Percentiles rank a stretch among this genome's conserved stretches.
These are phyloP conservation scores for Rhinopithecus roxellana DNA, from an alignment of 2,113 vertebrate species.

Conservation along the genomic window DNA sequence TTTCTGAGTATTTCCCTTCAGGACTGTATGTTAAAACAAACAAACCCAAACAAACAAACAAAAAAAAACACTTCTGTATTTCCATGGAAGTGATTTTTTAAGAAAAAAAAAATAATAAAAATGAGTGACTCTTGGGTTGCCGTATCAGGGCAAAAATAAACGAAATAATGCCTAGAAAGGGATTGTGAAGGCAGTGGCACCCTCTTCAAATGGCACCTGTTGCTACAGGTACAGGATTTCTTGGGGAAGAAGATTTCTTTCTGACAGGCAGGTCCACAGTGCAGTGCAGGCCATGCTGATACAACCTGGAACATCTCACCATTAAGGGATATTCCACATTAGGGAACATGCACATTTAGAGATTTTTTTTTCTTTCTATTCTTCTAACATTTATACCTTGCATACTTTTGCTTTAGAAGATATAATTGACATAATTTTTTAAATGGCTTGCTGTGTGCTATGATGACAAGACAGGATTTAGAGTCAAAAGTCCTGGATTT, in stretches of 20 bases:
- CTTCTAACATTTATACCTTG: background rate
- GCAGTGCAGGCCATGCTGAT: background rate
- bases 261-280: too few species aligned
- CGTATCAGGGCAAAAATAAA: background rate
- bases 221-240: background rate
- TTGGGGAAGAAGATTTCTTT: background rate
- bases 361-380: background rate
- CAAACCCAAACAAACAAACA: too few species aligned
- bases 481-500: background rate
- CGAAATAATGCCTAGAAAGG: background rate
- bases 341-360: background rate
- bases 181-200: background rate
- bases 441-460: background rate
- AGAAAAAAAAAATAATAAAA: background rate
- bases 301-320: background rate
- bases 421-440: background rate
- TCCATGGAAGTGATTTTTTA: background rate
- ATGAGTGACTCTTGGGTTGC: background rate
- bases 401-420: background rate
- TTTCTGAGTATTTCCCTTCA: background rate
- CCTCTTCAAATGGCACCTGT: background rate
- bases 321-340: background rate
- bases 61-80: background rate
- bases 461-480: background rate
- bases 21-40: background rate